phyloP scores from a whole-genome alignment of 2,888 invertebrate genomes.

The Diaperis boleti region DNA sequence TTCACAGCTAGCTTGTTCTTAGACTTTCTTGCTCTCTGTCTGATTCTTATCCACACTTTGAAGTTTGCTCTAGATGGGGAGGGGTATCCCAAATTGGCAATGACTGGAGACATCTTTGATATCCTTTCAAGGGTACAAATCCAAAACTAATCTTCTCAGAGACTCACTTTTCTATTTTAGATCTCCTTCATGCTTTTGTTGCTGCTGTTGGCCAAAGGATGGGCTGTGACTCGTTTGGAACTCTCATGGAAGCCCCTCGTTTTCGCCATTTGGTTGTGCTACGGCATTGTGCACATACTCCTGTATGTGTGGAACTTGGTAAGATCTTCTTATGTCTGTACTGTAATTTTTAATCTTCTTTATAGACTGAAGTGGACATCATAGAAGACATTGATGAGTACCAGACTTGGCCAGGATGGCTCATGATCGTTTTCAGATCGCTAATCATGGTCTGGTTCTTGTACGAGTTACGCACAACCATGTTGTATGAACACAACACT shows the following conservation, averaged over 20 bases:
- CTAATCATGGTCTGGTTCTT: conserved; percentile 93
- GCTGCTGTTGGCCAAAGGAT: conserved; percentile 93
- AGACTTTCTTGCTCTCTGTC: conserved; percentile 86
- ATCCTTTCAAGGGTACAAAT: conserved; percentile 86
- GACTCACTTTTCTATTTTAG: conserved; percentile 66
- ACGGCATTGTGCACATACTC: conserved; percentile 90
- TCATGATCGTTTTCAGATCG: conserved; percentile 88
- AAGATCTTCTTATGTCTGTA: conserved; percentile 60
- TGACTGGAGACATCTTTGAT: conserved; percentile 92
- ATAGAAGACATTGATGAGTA: conserved; percentile 97
- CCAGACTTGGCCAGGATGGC: conserved; percentile 98
- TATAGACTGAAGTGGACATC: conserved; percentile 94
- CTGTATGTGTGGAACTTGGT: conserved; percentile 98
- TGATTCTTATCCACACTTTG: conserved; percentile 89
- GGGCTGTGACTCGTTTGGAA: conserved; percentile 94
- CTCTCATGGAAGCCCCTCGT: conserved; percentile 87
- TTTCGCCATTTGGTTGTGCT: conserved; percentile 91
- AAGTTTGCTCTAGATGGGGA: conserved; percentile 93
- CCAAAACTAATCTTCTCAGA: not conserved
- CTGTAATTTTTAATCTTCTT: not conserved
- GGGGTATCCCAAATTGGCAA: conserved; percentile 84
- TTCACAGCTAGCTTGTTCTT: conserved; percentile 89
- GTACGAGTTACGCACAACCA: conserved; percentile 79
- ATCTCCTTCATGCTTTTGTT: conserved; percentile 94
- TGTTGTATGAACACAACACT: conserved; percentile 83